Base-by-base conservation (phyloP, 1,140 invertebrate genomes). In the Lordiphosa mommai region DNA sequence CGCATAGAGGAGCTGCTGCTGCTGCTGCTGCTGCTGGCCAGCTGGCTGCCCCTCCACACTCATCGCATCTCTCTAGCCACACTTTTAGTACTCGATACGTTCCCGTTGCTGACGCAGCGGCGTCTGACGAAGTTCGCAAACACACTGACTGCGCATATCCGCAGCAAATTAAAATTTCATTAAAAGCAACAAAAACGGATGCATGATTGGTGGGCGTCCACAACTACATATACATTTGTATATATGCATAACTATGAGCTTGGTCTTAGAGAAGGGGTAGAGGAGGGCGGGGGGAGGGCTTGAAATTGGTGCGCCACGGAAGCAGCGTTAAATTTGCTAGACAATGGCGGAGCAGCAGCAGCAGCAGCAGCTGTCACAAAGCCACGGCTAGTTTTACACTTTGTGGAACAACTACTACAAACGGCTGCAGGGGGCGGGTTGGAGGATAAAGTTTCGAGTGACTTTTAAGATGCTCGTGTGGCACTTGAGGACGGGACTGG, bases 161-260 rank as follows among this genome's bases (percentile, higher is more conserved):
- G 71, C 67, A 76, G 58, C 82, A 86, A 86, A 86, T 86, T 86
- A 86, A 86, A 85, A 76, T 80, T 86, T 76, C 67, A 86, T 86
- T 66, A 76, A 44, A 73, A 74, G 71, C 70, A 73, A 70, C 70
- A 70, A 41, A 40, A 70, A 58, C 66, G 74, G 74, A 69, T 72
- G 67, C 67, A 40, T 30, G 67, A 69, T 51, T 65, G 51, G 32
- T 43, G 48, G 27, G 23, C 17, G 14, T 14, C n/a, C 10, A 17
- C 17, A 44, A 27, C 23, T 27, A 27, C 23, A 20, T n/a, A 50
- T 14, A 23, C 32, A 16, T 12, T 16, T 13, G 5, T n/a, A 27
- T 17, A 55, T 7, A 27, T 27, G 23, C 23, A 27, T 27, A 27
- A 27, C 23, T 27, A 27, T 27, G 23, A 27, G 23, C 23, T 27